Conservation (phyloP, 1,140 invertebrate genomes). For the Aphis gossypii region DNA sequence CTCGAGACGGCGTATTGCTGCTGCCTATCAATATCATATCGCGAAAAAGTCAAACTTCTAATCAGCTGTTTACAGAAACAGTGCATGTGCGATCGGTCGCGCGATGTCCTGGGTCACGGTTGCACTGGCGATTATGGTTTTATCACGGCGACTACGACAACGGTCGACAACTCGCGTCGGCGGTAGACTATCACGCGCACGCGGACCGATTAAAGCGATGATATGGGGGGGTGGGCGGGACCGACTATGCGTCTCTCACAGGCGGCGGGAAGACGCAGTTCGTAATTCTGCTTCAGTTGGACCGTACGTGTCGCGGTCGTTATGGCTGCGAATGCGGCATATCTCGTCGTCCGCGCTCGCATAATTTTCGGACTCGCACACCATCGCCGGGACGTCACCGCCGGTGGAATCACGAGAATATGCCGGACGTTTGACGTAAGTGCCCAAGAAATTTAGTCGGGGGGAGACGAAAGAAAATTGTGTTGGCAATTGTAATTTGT, state of each 20-base stretch:
- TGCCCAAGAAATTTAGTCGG: background rate
- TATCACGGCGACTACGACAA: background rate
- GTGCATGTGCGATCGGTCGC: background rate
- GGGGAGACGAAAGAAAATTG: background rate
- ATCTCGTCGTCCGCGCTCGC: constrained; percentile 23
- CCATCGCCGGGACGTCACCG: background rate
- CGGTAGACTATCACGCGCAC: background rate
- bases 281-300: background rate
- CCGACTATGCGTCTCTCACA: background rate
- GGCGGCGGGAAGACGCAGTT: background rate
- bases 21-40: background rate
- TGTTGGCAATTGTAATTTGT: background rate
- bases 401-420: background rate
- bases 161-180: background rate
- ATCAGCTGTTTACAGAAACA: background rate
- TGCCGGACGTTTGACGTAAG: constrained; percentile 43
- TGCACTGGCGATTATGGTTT: background rate
- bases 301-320: background rate
- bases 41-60: background rate
- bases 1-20: background rate
- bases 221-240: background rate
- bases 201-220: background rate
- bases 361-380: constrained; percentile 27
- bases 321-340: constrained; percentile 12
- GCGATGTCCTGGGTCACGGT: background rate